Evolutionary conservation across 2,113 vertebrate species (phyloP).

Genomic region (Fregetta grallaria): DNA sequence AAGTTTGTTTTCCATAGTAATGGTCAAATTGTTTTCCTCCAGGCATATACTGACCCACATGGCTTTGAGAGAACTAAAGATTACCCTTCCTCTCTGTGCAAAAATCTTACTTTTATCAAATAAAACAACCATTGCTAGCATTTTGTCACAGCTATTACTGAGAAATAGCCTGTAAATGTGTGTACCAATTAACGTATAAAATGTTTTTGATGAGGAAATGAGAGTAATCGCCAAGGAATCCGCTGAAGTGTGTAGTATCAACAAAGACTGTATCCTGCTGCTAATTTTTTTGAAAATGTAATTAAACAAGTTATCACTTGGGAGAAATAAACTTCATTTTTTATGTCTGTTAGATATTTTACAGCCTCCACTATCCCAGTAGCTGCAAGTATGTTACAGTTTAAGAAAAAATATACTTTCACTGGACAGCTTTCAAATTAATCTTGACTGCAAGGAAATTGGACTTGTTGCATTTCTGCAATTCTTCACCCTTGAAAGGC

Average conservation of each 20-base stretch:
- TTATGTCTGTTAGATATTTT: not conserved
- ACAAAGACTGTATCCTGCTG: not conserved
- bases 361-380: not conserved
- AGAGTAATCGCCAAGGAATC: not conserved
- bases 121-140: not conserved
- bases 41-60: not conserved
- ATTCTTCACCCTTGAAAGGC: constrained; percentile 24
- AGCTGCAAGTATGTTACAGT: not conserved
- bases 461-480: constrained; percentile 7
- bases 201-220: not conserved
- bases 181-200: not conserved
- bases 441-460: constrained; percentile 6
- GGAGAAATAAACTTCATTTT: not conserved
- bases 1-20: not conserved
- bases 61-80: not conserved
- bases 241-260: not conserved
- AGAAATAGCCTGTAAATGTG: not conserved
- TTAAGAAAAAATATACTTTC: not conserved
- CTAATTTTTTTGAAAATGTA: not conserved
- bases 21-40: not conserved
- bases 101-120: not conserved
- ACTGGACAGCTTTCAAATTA: not conserved
- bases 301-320: not conserved
- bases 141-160: not conserved
- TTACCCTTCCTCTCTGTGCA: not conserved